Base-by-base conservation (phyloP, 2,888 invertebrate genomes). In the Tetranychus truncatus region DNA sequence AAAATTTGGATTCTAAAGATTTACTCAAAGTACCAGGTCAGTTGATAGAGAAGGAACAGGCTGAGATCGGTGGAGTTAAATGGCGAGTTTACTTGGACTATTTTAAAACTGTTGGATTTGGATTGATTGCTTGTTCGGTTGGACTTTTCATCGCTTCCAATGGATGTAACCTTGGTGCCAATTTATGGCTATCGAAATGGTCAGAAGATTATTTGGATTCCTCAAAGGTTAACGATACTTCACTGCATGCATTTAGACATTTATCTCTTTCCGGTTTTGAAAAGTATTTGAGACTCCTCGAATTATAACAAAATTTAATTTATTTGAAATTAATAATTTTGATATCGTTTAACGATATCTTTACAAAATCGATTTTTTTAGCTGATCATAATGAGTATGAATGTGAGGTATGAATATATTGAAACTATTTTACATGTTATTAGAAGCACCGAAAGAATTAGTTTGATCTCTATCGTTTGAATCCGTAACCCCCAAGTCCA, bases 111-210 rank as follows among this genome's bases (percentile, higher is more conserved):
- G 66, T 76, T 18, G 72, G 73, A n/a, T 7, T 75, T 80, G 82
- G 76, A 83, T 84, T 80, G 80, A 81, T 85, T 86, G 86, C 85
- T 84, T 80, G 75, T 45, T 44, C 72, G 45, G 67, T 93, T 75
- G 1, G 67, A 8, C 72, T 24, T 6, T 55, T 74, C 44, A 11
- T 73, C 18, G 45, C 18, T 15, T 20, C 73, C 11, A 46, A 15
- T 75, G 34, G 66, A 11, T 75, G 75, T 24, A 75, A 71, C 34
- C 20, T 80, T 18, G 77, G 76, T 8, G 76, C 79, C 9, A 80
- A 78, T 75, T 45, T 80, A 8, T 80, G 80, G 80, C 75, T 80
- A 1, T 78, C 76, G 46, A 77, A 74, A n/a, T 80, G 80, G 80
- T 79, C 78, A 75, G 77, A 78, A 72, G 79, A 80, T 76, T 74